Evolutionary conservation across 2,888 invertebrate species (phyloP).

Genomic region (Drosophila anomalata): DNA sequence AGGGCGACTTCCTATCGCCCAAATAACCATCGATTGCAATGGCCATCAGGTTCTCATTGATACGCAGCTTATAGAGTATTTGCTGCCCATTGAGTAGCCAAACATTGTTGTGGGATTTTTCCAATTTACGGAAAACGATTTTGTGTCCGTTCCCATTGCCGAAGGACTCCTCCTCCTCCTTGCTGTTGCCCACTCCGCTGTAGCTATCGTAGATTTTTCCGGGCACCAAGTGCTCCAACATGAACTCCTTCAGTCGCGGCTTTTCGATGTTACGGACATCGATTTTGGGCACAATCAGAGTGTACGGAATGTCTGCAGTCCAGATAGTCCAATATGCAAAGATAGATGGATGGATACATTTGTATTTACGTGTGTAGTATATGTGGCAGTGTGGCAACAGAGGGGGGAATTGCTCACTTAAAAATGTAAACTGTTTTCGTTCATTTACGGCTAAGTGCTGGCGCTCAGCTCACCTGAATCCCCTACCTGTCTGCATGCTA

Average conservation of each 20-base stretch:
- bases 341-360: conserved; percentile 5
- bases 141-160: conserved; percentile 84
- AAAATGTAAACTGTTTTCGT: conserved; percentile 45
- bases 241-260: conserved; percentile 85
- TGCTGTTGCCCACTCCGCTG: conserved; percentile 63
- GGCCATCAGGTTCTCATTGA: conserved; percentile 83
- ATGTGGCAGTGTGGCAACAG: background rate
- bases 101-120: conserved; percentile 82
- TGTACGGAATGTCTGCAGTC: conserved; percentile 86
- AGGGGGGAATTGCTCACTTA: conserved; percentile 32
- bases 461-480: conserved; percentile 9
- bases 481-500: conserved; percentile 43
- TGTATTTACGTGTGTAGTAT: background rate
- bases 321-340: conserved; percentile 20
- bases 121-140: conserved; percentile 83
- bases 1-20: conserved; percentile 83
- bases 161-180: conserved; percentile 84
- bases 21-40: conserved; percentile 84
- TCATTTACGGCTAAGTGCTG: conserved; percentile 35
- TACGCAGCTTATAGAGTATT: conserved; percentile 82
- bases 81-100: conserved; percentile 83
- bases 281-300: conserved; percentile 86
- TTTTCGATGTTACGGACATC: conserved; percentile 85
- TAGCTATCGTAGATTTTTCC: conserved; percentile 85
- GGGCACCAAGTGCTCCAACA: conserved; percentile 86